Base-by-base conservation (phyloP, 2,888 invertebrate species). In the Eurois occulta region DNA sequence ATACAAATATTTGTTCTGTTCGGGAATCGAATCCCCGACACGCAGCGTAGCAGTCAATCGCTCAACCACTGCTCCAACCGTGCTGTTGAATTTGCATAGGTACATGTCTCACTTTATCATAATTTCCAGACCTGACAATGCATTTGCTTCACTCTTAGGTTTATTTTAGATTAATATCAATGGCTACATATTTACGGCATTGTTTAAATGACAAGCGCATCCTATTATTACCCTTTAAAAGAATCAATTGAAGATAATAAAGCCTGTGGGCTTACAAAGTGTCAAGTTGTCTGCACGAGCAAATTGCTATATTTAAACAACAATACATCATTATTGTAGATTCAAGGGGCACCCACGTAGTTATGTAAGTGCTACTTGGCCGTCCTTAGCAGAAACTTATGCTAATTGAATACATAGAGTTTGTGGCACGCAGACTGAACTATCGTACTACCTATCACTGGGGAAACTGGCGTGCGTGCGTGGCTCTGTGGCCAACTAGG, bases 351-450 rank as follows among this genome's bases (percentile, higher is more conserved):
- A 81, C 79, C 72, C 79, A 70, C 80, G 64, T 74, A 62, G 21
- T 46, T 69, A 41, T 68, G n/a, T 72, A 72, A 80, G 75, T 84
- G 75, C 35, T 82, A 74, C 71, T 68, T 84, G 72, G 32, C 68
- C 32, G 46, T 60, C 58, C 64, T 58, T 46, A 75, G 60, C 69
- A 60, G 52, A 69, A 72, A 80, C 82, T 69, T 75, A 83, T 84
- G 82, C 75, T 84, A 75, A 84, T 83, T 72, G 85, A 75, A 80
- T 74, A 71, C 71, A 52, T 43, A 41, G 62, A 79, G 48, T 72
- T 81, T 46, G 60, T 69, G 46, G 64, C 72, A 83, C 52, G 80
- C 80, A 69, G 52, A 38, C 46, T 48, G 68, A 80, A 74, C 67
- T 72, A 66, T 67, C 32, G 66, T 62, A 43, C 21, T 38, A 28